Evolutionary conservation across 1,140 invertebrate genomes (phyloP).

Genomic region (Hylaeus volcanicus): DNA sequence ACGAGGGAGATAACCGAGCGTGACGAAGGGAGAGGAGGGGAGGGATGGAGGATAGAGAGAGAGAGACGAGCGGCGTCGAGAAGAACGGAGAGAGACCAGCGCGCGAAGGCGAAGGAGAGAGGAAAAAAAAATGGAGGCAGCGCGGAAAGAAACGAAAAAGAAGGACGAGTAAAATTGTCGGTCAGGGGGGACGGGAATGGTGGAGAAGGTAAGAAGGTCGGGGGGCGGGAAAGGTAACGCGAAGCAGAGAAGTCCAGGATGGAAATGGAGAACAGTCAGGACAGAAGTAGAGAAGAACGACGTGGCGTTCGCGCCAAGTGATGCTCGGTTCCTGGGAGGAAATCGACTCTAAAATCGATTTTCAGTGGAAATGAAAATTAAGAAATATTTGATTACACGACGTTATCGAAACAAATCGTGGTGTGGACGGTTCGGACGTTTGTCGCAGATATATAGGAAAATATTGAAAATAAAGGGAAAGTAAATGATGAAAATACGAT

Average conservation of each 20-base stretch:
- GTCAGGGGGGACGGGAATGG: not conserved
- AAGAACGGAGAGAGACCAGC: not conserved
- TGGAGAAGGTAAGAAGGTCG: not conserved
- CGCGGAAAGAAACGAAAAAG: not conserved
- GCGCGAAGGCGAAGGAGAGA: not conserved
- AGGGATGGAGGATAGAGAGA: conserved; percentile 26
- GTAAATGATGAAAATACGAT: too few relatives aligned
- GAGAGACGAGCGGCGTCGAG: not conserved
- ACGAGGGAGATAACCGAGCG: conserved; percentile 40
- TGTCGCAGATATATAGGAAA: too few relatives aligned
- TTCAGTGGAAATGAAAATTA: too few relatives aligned
- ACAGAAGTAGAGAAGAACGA: not conserved
- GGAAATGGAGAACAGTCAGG: not conserved
- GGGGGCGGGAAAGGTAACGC: conserved; percentile 9
- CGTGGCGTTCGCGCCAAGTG: not conserved
- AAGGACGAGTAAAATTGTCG: not conserved
- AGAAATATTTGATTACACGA: too few relatives aligned
- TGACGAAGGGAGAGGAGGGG: conserved; percentile 24
- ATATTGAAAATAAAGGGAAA: too few relatives aligned
- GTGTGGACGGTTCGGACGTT: too few relatives aligned
- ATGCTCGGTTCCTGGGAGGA: too few relatives aligned
- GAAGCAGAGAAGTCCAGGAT: not conserved
- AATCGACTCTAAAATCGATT: too few relatives aligned
- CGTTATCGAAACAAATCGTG: too few relatives aligned
- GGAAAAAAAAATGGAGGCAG: not conserved